Evolutionary conservation across 2,113 vertebrate species (phyloP), one percentile per base, ranked within the genome.

Genomic region (Spizaetus ornatus): DNA sequence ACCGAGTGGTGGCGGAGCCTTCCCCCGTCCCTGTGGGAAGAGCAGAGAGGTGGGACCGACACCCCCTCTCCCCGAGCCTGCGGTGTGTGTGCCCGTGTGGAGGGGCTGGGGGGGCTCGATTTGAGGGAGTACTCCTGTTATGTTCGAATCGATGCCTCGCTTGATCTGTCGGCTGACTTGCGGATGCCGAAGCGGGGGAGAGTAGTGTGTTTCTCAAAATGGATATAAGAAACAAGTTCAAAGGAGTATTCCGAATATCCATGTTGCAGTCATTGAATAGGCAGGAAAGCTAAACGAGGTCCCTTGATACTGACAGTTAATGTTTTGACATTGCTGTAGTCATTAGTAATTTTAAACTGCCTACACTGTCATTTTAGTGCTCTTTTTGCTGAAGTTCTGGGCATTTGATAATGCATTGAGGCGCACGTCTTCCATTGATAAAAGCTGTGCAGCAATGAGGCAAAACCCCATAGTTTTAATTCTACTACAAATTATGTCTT

Each of bases 121-220:
- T 52, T 52, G 50, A 26, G 52, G 52, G 16, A 53, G 38, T 48
- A 1, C 58, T 20, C 11, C 76, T 10, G 22, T 9, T 29, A 0
- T 3, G 32, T 13, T 27, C 11, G 47, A 18, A 16, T n/a, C 32
- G 0, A 0, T 23, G 6, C 17, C 48, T 31, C 11, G 11, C 81
- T 13, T 6, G 1, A 4, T 8, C 58, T 0, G 34, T 3, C n/a
- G 9, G 43, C 38, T 3, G n/a, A 0, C 5, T 5, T 1, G 1
- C 0, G 17, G 52, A 1, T 12, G 58, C 72, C 4, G 43, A 2
- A 3, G 15, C 3, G 11, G 11, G 26, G 10, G 36, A 21, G 4
- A 40, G 19, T 55, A 2, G 4, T 13, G 65, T 13, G 13, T 5
- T 5, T 8, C 42, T 67, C 15, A 13, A 4, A 12, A 20, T 2